phyloP scores from a whole-genome alignment of 37 sponge, comb jelly and placozoan species.

The Ephydatia muelleri region DNA sequence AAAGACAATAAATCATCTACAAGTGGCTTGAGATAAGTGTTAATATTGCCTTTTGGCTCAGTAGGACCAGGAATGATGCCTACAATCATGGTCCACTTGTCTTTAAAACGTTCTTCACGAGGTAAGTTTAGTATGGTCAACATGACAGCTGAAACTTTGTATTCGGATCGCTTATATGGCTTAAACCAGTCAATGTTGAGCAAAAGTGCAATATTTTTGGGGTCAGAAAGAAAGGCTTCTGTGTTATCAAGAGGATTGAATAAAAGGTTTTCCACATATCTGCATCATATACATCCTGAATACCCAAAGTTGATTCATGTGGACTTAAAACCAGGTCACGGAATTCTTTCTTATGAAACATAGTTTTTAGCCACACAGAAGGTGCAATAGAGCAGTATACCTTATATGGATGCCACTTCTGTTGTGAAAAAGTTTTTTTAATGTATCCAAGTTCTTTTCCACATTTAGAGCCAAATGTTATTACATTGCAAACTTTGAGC shows the following conservation, averaged over 20 bases:
- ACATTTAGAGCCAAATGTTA: no score
- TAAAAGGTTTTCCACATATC: no score
- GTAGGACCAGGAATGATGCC: slow-evolving; percentile 8
- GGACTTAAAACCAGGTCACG: no score
- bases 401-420: no score
- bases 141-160: neutral
- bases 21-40: slow-evolving; percentile 1
- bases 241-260: no score
- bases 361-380: no score
- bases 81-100: slow-evolving; percentile 7
- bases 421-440: no score
- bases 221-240: no score
- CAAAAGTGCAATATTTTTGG: neutral
- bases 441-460: no score
- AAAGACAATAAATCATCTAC: neutral
- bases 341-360: no score
- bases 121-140: slow-evolving; percentile 4
- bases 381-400: no score
- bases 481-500: no score
- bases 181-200: slow-evolving; percentile 14
- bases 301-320: neutral
- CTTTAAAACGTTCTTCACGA: neutral
- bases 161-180: neutral
- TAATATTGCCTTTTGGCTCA: slow-evolving; percentile 8
- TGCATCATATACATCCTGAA: neutral